Conservation (phyloP, 2,797 vertebrate species). For the Xenentodon cancila region DNA sequence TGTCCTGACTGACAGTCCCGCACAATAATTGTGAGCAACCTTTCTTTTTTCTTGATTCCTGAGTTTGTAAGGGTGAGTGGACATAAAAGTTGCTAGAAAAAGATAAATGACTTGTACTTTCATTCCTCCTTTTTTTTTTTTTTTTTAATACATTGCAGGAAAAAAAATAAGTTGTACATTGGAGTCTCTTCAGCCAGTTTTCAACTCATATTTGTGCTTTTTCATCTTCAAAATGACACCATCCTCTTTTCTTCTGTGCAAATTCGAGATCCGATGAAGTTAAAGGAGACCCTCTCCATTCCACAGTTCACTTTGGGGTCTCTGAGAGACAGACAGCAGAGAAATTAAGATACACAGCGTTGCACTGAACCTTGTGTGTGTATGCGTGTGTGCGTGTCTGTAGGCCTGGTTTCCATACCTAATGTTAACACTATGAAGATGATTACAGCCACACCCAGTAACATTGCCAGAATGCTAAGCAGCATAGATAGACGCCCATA, state of each 20-base stretch:
- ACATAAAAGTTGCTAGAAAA: constrained; percentile 29
- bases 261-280: constrained; percentile 51
- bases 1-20: no score
- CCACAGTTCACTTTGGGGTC: constrained; percentile 27
- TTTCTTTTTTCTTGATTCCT: constrained; percentile 46
- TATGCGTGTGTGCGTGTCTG: constrained; percentile 2
- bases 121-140: constrained; percentile 30
- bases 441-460: constrained; percentile 86
- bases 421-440: constrained; percentile 82
- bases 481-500: constrained; percentile 87
- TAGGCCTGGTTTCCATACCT: constrained; percentile 46
- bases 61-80: constrained; percentile 56
- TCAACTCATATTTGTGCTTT: constrained; percentile 58
- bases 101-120: constrained; percentile 13
- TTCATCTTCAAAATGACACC: constrained; percentile 34
- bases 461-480: constrained; percentile 85
- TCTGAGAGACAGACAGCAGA: constrained; percentile 50
- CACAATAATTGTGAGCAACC: no score
- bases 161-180: constrained; percentile 24
- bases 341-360: constrained; percentile 13
- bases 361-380: constrained; percentile 1
- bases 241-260: constrained; percentile 48
- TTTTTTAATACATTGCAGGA: constrained; percentile 30
- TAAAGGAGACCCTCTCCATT: constrained; percentile 27
- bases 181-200: constrained; percentile 41